These are phyloP conservation scores for Apis florea DNA, from an alignment of 1,140 invertebrate genomes.

Conservation along the genomic window DNA sequence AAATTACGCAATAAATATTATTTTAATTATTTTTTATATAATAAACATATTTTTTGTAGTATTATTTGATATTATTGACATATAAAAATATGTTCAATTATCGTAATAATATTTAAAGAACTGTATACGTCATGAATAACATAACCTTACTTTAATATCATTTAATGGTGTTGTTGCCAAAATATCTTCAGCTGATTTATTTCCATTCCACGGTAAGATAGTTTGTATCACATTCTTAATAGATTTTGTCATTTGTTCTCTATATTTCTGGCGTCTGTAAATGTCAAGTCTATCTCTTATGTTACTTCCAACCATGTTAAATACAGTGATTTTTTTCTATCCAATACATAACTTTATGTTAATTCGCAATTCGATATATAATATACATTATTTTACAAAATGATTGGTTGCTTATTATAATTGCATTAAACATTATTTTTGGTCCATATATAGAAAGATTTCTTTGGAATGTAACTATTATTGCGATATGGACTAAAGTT, in stretches of 20 bases:
- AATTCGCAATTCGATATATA: neutral
- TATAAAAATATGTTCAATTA: neutral
- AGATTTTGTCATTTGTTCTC: conserved; percentile 65
- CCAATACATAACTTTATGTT: neutral
- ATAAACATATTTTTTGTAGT: neutral
- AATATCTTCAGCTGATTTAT: neutral
- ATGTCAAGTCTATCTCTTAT: conserved; percentile 70
- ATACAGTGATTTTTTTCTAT: neutral
- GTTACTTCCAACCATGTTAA: neutral
- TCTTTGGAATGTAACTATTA: neutral
- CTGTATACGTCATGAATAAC: neutral
- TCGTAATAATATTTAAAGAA: neutral
- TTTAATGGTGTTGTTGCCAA: neutral
- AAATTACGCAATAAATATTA: conserved; percentile 10
- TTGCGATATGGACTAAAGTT: neutral
- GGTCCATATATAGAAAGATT: neutral
- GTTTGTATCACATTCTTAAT: conserved; percentile 64
- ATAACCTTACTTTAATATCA: conserved; percentile 68
- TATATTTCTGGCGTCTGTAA: conserved; percentile 68
- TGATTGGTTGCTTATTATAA: neutral
- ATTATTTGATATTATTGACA: neutral
- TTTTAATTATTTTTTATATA: neutral
- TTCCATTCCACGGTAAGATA: conserved; percentile 62
- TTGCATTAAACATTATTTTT: neutral
- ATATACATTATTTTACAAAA: neutral